Conservation (phyloP, 2,888 invertebrate species). For the Platycheirus rosarum region DNA sequence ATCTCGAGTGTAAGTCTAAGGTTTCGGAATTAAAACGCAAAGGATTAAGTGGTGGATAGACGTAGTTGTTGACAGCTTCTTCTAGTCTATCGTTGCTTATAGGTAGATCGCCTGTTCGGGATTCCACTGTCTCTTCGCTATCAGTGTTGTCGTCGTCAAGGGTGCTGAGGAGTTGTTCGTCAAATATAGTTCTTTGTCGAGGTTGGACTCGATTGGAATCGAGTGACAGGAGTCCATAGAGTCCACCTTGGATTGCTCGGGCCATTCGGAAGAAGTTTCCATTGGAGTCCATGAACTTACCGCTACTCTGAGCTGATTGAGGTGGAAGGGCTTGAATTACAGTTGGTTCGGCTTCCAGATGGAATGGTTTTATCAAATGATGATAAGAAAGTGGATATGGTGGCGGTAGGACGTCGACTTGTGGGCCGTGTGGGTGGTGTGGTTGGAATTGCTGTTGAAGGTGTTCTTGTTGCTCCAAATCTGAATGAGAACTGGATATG, state of each 20-base stretch:
- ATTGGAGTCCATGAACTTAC: conserved; percentile 61
- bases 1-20: conserved; percentile 46
- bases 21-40: conserved; percentile 49
- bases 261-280: conserved; percentile 65
- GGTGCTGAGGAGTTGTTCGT: conserved; percentile 69
- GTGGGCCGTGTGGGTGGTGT: conserved; percentile 79
- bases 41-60: conserved; percentile 68
- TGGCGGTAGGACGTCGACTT: conserved; percentile 81
- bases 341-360: conserved; percentile 80
- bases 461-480: conserved; percentile 63
- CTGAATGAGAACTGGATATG: conserved; percentile 81
- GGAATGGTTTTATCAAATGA: conserved; percentile 80
- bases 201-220: conserved; percentile 76
- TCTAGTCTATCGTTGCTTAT: conserved; percentile 54
- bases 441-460: conserved; percentile 69
- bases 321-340: conserved; percentile 80
- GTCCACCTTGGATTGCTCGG: conserved; percentile 62
- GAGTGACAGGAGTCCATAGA: conserved; percentile 75
- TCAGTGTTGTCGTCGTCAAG: conserved; percentile 76
- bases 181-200: conserved; percentile 33
- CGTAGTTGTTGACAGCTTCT: conserved; percentile 62
- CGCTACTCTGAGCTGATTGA: conserved; percentile 51
- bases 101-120: conserved; percentile 53
- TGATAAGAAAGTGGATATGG: conserved; percentile 79
- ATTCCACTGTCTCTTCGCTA: conserved; percentile 75